phyloP scores from a whole-genome alignment of 2,797 vertebrate genomes.

The Pipistrellus kuhlii region DNA sequence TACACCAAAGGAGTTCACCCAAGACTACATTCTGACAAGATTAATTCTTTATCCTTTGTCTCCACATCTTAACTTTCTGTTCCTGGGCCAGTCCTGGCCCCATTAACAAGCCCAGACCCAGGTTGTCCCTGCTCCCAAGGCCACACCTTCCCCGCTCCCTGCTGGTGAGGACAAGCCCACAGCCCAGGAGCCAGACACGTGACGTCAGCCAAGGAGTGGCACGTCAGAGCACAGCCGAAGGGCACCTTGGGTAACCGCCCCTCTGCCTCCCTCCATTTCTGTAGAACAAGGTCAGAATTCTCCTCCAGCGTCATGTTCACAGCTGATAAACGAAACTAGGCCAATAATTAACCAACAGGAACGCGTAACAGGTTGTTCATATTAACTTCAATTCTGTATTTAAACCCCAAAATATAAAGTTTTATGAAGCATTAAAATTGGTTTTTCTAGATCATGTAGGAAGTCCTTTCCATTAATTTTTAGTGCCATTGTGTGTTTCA shows the following conservation, averaged over 20 bases:
- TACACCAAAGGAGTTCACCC: neutral
- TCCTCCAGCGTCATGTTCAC: neutral
- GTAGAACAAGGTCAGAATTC: neutral
- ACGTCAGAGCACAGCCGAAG: neutral
- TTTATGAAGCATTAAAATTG: neutral
- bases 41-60: neutral
- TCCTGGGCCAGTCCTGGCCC: neutral
- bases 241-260: no score
- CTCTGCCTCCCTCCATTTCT: neutral
- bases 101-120: no score
- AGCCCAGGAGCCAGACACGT: neutral
- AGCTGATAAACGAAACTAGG: neutral
- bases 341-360: neutral
- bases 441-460: neutral
- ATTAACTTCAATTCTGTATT: neutral
- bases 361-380: neutral
- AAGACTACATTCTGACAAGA: neutral
- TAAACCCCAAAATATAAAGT: neutral
- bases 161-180: neutral
- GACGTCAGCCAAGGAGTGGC: neutral
- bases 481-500: neutral
- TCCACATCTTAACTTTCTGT: neutral
- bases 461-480: neutral
- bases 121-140: fast-evolving
- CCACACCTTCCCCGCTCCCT: neutral